Conservation (phyloP, 2,888 invertebrate genomes). For the Drosophila emarginata region DNA sequence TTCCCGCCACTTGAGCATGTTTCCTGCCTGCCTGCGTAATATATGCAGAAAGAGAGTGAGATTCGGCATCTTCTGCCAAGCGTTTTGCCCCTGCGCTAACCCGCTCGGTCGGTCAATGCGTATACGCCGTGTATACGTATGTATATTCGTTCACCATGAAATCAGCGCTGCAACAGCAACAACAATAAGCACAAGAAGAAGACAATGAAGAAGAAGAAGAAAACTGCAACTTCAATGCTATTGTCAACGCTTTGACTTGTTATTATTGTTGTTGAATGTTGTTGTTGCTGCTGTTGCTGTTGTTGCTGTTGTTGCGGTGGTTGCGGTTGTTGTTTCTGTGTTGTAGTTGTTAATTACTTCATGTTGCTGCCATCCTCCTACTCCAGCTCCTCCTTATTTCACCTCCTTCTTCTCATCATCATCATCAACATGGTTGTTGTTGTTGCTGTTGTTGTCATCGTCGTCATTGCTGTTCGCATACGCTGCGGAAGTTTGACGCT, state of each 20-base stretch:
- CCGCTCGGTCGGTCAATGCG: slow-evolving; percentile 46
- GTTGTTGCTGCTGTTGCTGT: slow-evolving; percentile 45
- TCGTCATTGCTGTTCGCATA: slow-evolving; percentile 45
- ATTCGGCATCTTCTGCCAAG: slow-evolving; percentile 22
- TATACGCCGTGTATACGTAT: slow-evolving; percentile 65
- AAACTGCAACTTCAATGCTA: slow-evolving; percentile 64
- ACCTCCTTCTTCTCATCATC: not conserved
- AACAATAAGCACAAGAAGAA: slow-evolving; percentile 13
- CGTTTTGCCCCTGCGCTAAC: slow-evolving; percentile 19
- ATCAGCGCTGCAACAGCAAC: slow-evolving; percentile 44
- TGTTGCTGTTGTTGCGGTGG: slow-evolving; percentile 46
- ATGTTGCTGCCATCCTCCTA: slow-evolving; percentile 57
- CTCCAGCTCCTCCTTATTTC: not conserved
- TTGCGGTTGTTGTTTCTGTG: slow-evolving; percentile 30
- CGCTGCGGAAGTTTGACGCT: slow-evolving; percentile 69
- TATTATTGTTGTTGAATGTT: slow-evolving; percentile 14
- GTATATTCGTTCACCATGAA: slow-evolving; percentile 59
- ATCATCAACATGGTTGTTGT: slow-evolving; percentile 12
- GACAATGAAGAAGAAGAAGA: slow-evolving; percentile 6
- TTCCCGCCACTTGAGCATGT: slow-evolving; percentile 75
- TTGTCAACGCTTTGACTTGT: slow-evolving; percentile 70
- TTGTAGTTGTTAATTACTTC: slow-evolving; percentile 76
- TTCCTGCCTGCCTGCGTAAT: slow-evolving; percentile 59
- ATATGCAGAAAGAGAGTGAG: slow-evolving; percentile 37
- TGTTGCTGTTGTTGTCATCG: slow-evolving; percentile 39